Evolutionary conservation across 1,140 invertebrate species (phyloP), one percentile per base, ranked within the genome.

Genomic region (Hypsibius dujardini): DNA sequence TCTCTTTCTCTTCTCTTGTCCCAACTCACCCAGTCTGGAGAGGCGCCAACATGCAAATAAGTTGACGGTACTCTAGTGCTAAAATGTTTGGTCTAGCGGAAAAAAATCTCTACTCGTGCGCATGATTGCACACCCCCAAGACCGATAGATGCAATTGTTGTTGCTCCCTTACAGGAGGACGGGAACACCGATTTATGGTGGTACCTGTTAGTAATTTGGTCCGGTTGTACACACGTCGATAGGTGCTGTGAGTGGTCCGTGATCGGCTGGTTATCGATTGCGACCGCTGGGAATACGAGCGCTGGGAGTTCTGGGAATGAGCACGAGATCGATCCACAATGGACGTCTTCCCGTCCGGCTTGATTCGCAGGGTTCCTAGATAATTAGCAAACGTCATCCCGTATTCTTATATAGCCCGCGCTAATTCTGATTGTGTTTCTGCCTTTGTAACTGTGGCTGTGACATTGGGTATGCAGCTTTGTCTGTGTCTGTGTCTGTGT

Each of bases 121-220:
- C 12, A 15, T 42, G 42, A 45, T 45, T 67, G 7, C 3, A 67
- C 3, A 67, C 12, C 45, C 45, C 42, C 12, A 15, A 7, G 62
- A 67, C 7, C 42, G 12, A 12, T 67, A 67, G 3, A 15, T 15
- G 12, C 62, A 15, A 45, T 67, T 12, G 12, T 7, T 7, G 62
- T 67, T 15, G 3, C 3, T 67, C 7, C 62, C 12, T 3, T 15
- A 15, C 12, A 67, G 45, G 7, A 67, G 42, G 42, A 67, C 7
- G 42, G 62, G 3, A 3, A 3, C 45, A 42, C 62, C 7, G 62
- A 12, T 42, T 7, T 67, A 67, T 42, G 12, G 42, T 42, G 7
- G 62, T 45, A 67, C 62, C 62, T 67, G 62, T 67, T 67, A 67
- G 45, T 12, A 67, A 45, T 67, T 67, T 67, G 42, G 62, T 67